Base-by-base conservation (phyloP, 2,888 invertebrate species). In the Bugula neritina region DNA sequence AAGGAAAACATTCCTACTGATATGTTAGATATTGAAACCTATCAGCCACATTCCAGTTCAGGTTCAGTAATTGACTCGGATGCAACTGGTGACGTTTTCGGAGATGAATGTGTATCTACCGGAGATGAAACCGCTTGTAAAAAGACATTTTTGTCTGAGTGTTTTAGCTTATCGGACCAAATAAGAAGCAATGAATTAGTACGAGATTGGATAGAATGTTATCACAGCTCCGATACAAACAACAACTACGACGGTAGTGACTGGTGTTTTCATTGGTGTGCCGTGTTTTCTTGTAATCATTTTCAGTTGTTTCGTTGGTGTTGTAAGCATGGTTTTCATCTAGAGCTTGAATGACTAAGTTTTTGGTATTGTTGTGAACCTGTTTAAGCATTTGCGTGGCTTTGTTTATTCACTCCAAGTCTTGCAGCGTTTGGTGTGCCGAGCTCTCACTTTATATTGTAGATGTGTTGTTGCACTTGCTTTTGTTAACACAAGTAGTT, bases 1-100 rank as follows among this genome's bases (percentile, higher is more conserved):
- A 63, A 63, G n/a, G 63, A 63, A 63, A 63, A 63, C 31, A 63
- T 63, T 63, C 63, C 63, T 29, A 17, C 27, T 13, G 55, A 23
- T 23, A 17, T 23, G 5, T 5, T 25, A 17, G 21, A 3, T n/a
- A 25, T 55, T n/a, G 55, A 23, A 52, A 21, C 52, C 10, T 52
- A 13, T 52, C 52, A 52, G 52, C 21, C 52, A 52, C 52, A 10
- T 52, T 21, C 52, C 21, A 52, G 10, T 21, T 52, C 52, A 21
- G 10, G 10, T 10, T 52, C 52, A 52, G 52, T 52, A 10, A 13
- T 21, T 52, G 52, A 10, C 52, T 10, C 52, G 10, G 52, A 52
- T 10, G 21, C 10, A 13, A 21, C 52, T 52, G 52, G 10, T 21
- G n/a, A n/a, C n/a, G n/a, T n/a, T n/a, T n/a, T n/a, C n/a, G n/a